Base-by-base conservation (phyloP, 2,113 vertebrate species). In the Ariopsis seemanni region DNA sequence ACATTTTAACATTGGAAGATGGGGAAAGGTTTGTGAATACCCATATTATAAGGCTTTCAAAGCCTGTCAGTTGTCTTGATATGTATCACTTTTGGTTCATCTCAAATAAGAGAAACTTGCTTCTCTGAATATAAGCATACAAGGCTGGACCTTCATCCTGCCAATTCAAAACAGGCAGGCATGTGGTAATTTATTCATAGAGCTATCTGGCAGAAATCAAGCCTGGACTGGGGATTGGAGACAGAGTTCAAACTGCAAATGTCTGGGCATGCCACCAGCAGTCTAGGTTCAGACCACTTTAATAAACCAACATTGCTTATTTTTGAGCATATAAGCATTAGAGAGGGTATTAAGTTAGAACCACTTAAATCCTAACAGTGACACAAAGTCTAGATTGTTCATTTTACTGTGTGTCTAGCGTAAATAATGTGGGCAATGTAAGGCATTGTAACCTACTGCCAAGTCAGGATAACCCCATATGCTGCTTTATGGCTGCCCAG, bases 391-490 rank as follows among this genome's bases (percentile, higher is more conserved):
- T 58, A 69, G 57, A n/a, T 72, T 90, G 52, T 52, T 77, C 48
- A 52, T 22, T 25, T 52, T 53, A n/a, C 74, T n/a, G 11, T 53
- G 74, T 77, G 74, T n/a, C 11, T 22, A 93, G 91, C 93, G 92
- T 90, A 90, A 86, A 90, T 90, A 91, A 86, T 91, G 84, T 91
- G 92, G 92, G 91, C 94, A 93, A 91, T 75, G 89, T 25, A 87
- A 75, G 86, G 92, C 90, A 93, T 92, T 90, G 91, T 85, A 87
- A 75, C 90, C 93, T 92, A 93, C 92, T 93, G 92, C 93, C 94
- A 94, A 93, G 91, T 90, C 88, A 84, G 88, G 89, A 91, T 92
- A 88, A 90, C 71, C 92, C 93, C 94, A 94, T 94, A 94, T 95
- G 93, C 92, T 94, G 92, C 62, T 87, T 82, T 87, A 91, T 93